Evolutionary conservation across 2,888 invertebrate genomes (phyloP), one percentile per base, ranked within the genome.

Genomic region (Machimus rusticus): DNA sequence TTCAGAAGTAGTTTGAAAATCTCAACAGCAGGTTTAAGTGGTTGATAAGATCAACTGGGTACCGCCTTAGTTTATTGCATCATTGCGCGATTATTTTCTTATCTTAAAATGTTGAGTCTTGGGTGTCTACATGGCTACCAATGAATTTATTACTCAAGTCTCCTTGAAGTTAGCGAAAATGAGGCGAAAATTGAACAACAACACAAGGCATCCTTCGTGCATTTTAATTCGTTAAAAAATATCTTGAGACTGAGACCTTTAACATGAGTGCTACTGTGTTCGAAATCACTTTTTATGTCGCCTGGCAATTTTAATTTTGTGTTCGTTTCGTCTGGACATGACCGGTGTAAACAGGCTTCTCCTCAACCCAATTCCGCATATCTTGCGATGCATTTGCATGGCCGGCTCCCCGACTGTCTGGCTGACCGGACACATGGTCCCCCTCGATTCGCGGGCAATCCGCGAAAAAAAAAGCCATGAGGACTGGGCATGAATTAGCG

Each of bases 401-500:
- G 66, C 28, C 23, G 14, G 16, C 23, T n/a, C 23, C 5, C 37
- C 23, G 43, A 43, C 37, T 37, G 51, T 51, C 51, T 51, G 28
- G 9, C 28, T 28, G 43, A n/a, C 79, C 79, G 46, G 79, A 79
- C 76, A 76, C 3, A 76, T 34, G 34, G n/a, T 4, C 28, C 66
- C 51, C 51, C 51, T 51, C 51, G 51, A n/a, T 51, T 51, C 51
- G 51, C n/a, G n/a, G 28, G 23, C 28, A 23, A 51, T 79, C 23
- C 28, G 43, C 23, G 23, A 14, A 43, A 19, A 39, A 34, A 55
- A 57, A 28, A 37, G 4, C 37, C 16, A 82, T n/a, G 66, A 23
- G 37, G 43, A 84, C 39, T 66, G 66, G 66, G 19, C 66, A 19
- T 66, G 74, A 84, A 84, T 66, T 66, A 66, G 74, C 39, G 84